phyloP scores from a whole-genome alignment of 37 sponge, comb jelly and placozoan genomes.

The Ephydatia muelleri region DNA sequence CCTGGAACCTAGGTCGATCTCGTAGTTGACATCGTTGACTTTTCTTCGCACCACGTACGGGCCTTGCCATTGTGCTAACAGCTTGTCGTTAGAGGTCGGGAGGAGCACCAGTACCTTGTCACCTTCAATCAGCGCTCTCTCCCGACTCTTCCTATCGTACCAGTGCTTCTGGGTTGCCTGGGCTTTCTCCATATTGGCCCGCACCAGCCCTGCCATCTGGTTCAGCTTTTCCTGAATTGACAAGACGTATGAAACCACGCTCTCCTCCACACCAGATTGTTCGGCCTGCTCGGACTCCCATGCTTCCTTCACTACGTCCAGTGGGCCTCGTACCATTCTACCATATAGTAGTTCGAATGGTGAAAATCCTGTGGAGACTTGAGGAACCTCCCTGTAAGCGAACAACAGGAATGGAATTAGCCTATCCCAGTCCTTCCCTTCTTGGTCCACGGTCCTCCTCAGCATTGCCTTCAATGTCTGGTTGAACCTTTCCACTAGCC shows the following conservation, averaged over 20 bases:
- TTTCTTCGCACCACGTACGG: constrained; percentile 1
- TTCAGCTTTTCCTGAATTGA: background rate
- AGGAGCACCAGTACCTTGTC: constrained; percentile 30
- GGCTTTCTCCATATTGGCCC: constrained; percentile 11
- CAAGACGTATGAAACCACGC: background rate
- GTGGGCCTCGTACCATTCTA: constrained; percentile 20
- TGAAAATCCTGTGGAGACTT: constrained; percentile 33
- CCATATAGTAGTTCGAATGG: constrained; percentile 38
- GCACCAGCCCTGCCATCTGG: background rate
- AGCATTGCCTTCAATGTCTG: constrained; percentile 38
- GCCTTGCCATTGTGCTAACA: constrained; percentile 25
- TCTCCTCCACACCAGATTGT: background rate
- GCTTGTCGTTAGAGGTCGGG: constrained; percentile 16
- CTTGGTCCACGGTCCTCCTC: background rate
- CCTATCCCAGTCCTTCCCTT: constrained; percentile 26
- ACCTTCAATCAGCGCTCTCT: background rate
- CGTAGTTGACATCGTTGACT: constrained; percentile 18
- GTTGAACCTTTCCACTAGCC: constrained; percentile 47
- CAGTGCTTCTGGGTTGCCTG: background rate
- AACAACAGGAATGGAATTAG: constrained; percentile 18
- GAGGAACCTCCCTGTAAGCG: constrained; percentile 39
- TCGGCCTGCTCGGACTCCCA: background rate
- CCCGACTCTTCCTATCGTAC: background rate
- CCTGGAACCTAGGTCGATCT: background rate
- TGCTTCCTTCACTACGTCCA: constrained; percentile 21